phyloP scores from a whole-genome alignment of 2,113 vertebrate species.

The Microcebus lehilahytsara region DNA sequence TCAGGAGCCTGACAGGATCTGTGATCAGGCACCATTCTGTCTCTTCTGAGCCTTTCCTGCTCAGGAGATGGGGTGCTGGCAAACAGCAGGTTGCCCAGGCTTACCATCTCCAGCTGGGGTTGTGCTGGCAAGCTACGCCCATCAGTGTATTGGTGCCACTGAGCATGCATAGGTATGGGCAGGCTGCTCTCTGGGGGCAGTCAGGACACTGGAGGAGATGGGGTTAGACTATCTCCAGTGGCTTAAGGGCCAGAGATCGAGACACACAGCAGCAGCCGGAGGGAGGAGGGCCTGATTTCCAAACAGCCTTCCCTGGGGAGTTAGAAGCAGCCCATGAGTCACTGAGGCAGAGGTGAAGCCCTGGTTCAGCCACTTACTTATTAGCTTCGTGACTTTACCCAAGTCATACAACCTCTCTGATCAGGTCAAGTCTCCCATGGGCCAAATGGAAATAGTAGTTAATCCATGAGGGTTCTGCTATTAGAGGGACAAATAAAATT shows the following conservation, averaged over 20 bases:
- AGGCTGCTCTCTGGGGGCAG: not conserved
- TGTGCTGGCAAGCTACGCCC: not conserved
- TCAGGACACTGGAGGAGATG: not conserved
- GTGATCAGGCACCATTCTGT: not conserved
- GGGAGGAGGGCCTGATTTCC: not conserved
- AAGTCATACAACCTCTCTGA: constrained; percentile 38
- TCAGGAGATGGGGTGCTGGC: not conserved
- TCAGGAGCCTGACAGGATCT: not conserved
- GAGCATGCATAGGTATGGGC: not conserved
- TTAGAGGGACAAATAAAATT: constrained; percentile 26
- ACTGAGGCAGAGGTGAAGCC: constrained; percentile 33
- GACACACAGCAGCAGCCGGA: not conserved
- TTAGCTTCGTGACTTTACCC: constrained; percentile 43
- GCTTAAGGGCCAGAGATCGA: not conserved
- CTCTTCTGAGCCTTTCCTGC: constrained; percentile 1
- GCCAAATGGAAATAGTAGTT: constrained; percentile 27
- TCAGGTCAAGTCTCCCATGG: not conserved
- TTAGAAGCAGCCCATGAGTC: not conserved
- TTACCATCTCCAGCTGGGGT: not conserved
- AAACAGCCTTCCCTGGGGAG: not conserved
- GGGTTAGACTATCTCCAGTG: not conserved
- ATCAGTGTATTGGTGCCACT: not conserved
- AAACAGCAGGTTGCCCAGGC: not conserved
- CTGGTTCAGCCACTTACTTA: constrained; percentile 7
- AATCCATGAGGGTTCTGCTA: not conserved